Evolutionary conservation across 2,888 invertebrate species (phyloP).

Genomic region (Amaurobius ferox): DNA sequence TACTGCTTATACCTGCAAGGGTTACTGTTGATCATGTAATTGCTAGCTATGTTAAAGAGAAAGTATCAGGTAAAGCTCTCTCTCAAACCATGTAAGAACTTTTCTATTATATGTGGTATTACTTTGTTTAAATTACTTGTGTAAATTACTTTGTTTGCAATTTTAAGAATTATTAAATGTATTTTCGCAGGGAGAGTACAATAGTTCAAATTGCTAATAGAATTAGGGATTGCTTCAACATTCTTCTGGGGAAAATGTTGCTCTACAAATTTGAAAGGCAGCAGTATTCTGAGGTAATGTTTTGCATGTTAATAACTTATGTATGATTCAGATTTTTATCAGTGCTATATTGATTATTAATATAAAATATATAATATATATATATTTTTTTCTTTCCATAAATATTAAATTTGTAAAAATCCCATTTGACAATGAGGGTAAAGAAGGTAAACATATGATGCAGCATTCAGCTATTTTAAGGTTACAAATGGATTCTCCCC

Average conservation of each 20-base stretch:
- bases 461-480: no score
- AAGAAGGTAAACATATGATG: no score
- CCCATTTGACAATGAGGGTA: no score
- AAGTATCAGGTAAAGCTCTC: conserved; percentile 87
- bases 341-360: no score
- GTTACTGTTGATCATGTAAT: conserved; percentile 90
- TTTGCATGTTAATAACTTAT: no score
- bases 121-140: not conserved
- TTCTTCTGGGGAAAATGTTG: conserved; percentile 92
- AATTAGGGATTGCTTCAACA: conserved; percentile 94
- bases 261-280: conserved; percentile 95
- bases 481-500: no score
- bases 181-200: conserved; percentile 75
- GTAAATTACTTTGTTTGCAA: not conserved
- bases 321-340: no score
- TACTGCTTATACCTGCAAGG: conserved; percentile 89
- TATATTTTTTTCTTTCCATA: no score
- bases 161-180: not conserved
- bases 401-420: no score
- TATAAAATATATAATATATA: no score
- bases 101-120: not conserved
- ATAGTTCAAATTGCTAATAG: conserved; percentile 80
- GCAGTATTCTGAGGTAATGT: conserved; percentile 86
- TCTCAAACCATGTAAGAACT: conserved; percentile 83
- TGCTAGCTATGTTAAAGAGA: conserved; percentile 89